Evolutionary conservation across 2,888 invertebrate genomes (phyloP).

Genomic region (Tetrapedia diversipes): DNA sequence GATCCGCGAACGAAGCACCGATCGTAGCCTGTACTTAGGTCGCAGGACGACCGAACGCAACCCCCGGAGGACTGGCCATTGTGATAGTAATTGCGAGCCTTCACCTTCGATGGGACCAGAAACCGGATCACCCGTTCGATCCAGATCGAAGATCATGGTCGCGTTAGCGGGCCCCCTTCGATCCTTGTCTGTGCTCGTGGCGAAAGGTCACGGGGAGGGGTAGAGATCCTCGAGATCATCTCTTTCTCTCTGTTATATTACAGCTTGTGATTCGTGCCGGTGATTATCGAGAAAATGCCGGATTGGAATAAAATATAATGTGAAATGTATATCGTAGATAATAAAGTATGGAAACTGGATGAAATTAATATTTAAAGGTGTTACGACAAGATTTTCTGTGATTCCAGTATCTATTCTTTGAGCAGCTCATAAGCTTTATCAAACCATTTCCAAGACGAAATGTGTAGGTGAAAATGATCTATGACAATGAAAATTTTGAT

Average conservation of each 20-base stretch:
- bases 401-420: too few species aligned
- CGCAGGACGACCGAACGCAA: conserved; percentile 69
- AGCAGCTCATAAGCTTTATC: too few species aligned
- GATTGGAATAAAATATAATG: too few species aligned
- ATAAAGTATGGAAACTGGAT: too few species aligned
- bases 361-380: too few species aligned
- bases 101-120: conserved; percentile 67
- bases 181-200: conserved; percentile 23
- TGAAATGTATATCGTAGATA: too few species aligned
- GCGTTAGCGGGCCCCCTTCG: conserved; percentile 41
- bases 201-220: conserved; percentile 51
- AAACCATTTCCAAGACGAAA: too few species aligned
- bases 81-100: conserved; percentile 76
- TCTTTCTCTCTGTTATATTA: neutral
- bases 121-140: conserved; percentile 76
- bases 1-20: conserved; percentile 66
- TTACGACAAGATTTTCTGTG: too few species aligned
- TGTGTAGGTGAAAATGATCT: too few species aligned
- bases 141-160: conserved; percentile 74
- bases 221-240: neutral
- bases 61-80: conserved; percentile 73
- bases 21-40: conserved; percentile 74
- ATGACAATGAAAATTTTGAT: too few species aligned
- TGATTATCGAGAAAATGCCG: too few species aligned
- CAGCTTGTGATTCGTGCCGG: too few species aligned